Evolutionary conservation across 2,797 vertebrate species (phyloP).

Genomic region (Falco peregrinus): DNA sequence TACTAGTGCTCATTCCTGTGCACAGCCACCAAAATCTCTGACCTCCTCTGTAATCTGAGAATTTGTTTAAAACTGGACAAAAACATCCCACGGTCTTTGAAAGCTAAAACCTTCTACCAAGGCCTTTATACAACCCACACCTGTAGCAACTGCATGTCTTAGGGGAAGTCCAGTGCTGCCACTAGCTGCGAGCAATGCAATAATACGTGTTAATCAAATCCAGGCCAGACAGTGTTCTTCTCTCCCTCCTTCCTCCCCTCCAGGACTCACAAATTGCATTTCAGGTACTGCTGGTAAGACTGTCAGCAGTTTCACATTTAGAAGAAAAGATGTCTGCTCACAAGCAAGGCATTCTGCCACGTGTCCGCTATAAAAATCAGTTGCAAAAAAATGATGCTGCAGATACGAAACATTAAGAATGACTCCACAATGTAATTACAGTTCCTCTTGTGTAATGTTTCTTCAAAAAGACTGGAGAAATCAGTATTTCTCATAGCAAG

Average conservation of each 20-base stretch:
- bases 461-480: not conserved
- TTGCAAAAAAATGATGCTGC: slow-evolving; percentile 1
- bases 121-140: not conserved
- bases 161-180: not conserved
- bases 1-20: not conserved
- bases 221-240: not conserved
- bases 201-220: not conserved
- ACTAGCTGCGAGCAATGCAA: not conserved
- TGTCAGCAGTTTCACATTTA: slow-evolving; percentile 23
- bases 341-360: not conserved
- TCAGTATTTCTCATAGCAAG: not conserved
- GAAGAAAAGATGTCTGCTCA: not conserved
- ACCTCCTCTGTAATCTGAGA: not conserved
- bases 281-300: not conserved
- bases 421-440: not conserved
- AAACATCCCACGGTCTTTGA: accelerated
- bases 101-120: not conserved
- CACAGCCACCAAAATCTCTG: not conserved
- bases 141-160: not conserved
- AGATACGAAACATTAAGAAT: slow-evolving; percentile 14
- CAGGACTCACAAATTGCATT: slow-evolving; percentile 7
- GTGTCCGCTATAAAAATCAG: not conserved
- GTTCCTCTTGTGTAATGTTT: not conserved
- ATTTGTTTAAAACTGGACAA: not conserved
- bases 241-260: not conserved